Base-by-base conservation (phyloP, 2,113 vertebrate species). In the Menidia beryllina region DNA sequence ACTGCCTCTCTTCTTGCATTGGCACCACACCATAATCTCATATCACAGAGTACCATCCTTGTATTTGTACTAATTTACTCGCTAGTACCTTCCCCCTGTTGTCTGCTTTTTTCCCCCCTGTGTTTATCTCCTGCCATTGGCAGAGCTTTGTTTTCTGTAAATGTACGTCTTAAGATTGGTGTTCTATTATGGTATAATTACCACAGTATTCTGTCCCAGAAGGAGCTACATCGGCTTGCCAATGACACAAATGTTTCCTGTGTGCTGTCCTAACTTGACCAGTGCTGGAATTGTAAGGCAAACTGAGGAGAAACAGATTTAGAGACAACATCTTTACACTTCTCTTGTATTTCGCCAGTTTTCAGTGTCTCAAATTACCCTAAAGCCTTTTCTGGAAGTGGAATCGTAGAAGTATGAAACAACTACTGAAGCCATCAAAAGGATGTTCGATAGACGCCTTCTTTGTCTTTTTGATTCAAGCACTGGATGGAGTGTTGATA, bases 81-180 rank as follows among this genome's bases (percentile, higher is more conserved):
- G 48, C 79, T 82, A 75, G 75, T 83, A 77, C 51, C 62, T 45
- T 36, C 66, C 57, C 58, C 52, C 41, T 21, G 58, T 50, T 38
- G 57, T 20, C 55, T 20, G 55, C 66, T 75, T 57, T 10, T 7
- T 69, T 50, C 60, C n/a, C 6, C 41, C 53, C 69, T 30, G 61
- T 21, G 17, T 66, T 47, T 38, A 41, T 76, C 48, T 68, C 56
- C 65, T 0, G 34, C 60, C 15, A 12, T 70, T 63, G 56, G 59
- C 54, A 53, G 48, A 69, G 73, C 61, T 77, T 24, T 70, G 74
- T 81, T 86, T 78, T 70, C 78, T 70, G 66, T 78, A 76, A 87
- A 87, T 65, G 36, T 5, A 43, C 65, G 21, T 55, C 17, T 23
- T 11, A 34, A 36, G 65, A 51, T 38, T 45, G n/a, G 49, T 64